A percentile compares a stretch with the other conserved stretches of the same genome.
Evolutionary conservation across 2,113 vertebrate genomes (phyloP).

Genomic region (Narcine bancroftii): DNA sequence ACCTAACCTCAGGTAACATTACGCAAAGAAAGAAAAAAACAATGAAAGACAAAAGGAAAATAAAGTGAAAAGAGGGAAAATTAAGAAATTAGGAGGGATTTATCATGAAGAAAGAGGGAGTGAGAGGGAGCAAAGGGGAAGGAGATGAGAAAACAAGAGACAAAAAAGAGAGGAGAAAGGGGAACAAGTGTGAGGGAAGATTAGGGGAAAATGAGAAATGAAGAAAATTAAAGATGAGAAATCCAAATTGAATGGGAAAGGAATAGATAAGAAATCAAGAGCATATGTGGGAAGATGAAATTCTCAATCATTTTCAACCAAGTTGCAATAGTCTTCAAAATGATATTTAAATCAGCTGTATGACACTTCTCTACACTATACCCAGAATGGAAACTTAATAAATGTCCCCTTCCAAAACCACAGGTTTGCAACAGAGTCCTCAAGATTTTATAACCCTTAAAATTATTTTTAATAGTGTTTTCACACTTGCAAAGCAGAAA

Average conservation of each 20-base stretch:
- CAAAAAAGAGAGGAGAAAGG: no score
- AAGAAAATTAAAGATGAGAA: no score
- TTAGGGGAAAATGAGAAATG: no score
- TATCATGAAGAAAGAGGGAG: no score
- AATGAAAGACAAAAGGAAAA: no score
- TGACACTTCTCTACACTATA: background rate
- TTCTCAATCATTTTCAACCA: background rate
- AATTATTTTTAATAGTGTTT: background rate
- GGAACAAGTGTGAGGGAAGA: no score
- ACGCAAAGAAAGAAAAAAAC: no score
- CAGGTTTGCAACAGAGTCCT: background rate
- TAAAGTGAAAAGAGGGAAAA: no score
- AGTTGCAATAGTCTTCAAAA: background rate
- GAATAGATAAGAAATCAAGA: no score
- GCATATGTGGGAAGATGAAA: background rate
- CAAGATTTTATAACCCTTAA: background rate
- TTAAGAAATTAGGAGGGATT: no score
- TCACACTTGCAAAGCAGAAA: background rate
- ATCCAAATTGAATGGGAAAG: no score
- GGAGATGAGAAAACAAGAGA: background rate
- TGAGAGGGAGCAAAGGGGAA: background rate
- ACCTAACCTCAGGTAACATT: background rate
- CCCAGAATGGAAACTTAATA: background rate
- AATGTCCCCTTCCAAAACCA: background rate
- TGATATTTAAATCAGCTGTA: background rate